A percentile compares a stretch with the other conserved stretches of the same genome.
Conservation (phyloP, 1,140 invertebrate species). For the Tetragonula clypearis region DNA sequence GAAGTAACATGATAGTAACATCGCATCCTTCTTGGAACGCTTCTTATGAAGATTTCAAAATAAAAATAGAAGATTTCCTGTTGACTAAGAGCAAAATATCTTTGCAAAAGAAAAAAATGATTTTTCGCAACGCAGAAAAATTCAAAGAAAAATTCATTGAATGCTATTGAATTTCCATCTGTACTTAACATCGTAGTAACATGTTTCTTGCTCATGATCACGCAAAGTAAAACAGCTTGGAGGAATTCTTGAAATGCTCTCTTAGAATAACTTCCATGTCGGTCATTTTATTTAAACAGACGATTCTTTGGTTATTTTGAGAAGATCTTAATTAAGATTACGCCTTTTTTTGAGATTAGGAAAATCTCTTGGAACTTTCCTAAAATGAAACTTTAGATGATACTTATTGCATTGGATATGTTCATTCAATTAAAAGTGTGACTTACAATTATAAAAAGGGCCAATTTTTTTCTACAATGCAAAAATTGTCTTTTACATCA, state of each 20-base stretch:
- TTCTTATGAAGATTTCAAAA: neutral
- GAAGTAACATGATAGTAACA: neutral
- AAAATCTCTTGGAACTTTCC: constrained; percentile 7
- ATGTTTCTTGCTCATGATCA: neutral
- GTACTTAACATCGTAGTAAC: neutral
- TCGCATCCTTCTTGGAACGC: neutral
- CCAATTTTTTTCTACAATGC: neutral
- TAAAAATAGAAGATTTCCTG: neutral
- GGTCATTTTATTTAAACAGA: constrained; percentile 11
- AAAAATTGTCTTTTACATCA: neutral
- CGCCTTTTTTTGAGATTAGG: neutral
- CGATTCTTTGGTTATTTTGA: constrained; percentile 12
- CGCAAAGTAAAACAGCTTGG: neutral
- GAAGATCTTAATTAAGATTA: constrained; percentile 9
- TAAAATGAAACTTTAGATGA: neutral
- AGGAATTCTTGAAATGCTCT: constrained; percentile 20
- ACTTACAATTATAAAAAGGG: neutral
- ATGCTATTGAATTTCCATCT: neutral
- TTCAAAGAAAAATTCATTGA: neutral
- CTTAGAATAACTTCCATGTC: constrained; percentile 1
- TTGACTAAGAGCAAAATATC: neutral
- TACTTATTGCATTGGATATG: neutral
- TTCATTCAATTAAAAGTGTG: neutral
- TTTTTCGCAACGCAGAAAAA: neutral
- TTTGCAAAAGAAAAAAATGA: neutral